Evolutionary conservation across 2,888 invertebrate species (phyloP).

Genomic region (Parnassius glacialis): DNA sequence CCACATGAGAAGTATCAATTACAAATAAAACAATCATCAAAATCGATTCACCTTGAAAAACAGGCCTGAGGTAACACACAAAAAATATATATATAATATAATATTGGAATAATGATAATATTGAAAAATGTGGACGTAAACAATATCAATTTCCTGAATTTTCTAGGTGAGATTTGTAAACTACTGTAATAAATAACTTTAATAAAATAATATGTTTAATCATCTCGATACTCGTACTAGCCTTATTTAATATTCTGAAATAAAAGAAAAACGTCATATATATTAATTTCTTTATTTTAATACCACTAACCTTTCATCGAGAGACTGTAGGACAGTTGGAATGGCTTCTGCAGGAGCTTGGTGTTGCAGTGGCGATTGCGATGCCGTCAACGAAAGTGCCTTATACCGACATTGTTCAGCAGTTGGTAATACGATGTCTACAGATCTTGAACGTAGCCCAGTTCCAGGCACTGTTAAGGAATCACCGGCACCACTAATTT

Average conservation of each 20-base stretch:
- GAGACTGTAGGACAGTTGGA: constrained; percentile 40
- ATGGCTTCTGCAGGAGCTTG: constrained; percentile 43
- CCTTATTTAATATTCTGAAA: background rate
- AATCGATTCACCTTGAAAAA: too few species aligned
- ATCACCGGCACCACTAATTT: constrained; percentile 82
- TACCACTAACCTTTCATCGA: constrained; percentile 61
- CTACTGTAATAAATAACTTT: too few species aligned
- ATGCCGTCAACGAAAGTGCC: constrained; percentile 86
- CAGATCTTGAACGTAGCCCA: constrained; percentile 89
- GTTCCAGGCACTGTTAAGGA: constrained; percentile 86
- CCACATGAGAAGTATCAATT: too few species aligned
- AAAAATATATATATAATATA: too few species aligned
- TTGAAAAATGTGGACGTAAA: too few species aligned
- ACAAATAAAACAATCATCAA: too few species aligned
- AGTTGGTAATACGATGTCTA: constrained; percentile 93
- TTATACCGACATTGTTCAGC: constrained; percentile 92
- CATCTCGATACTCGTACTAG: too few species aligned
- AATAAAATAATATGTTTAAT: too few species aligned
- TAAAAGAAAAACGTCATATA: constrained; percentile 34
- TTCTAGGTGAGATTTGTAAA: too few species aligned
- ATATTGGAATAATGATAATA: too few species aligned
- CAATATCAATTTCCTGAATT: too few species aligned
- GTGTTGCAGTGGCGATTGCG: constrained; percentile 53
- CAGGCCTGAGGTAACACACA: too few species aligned
- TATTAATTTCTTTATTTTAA: constrained; percentile 15